These are phyloP conservation scores for Drosophila simulans DNA, from an alignment of 1,140 invertebrate genomes.

Conservation along the genomic window DNA sequence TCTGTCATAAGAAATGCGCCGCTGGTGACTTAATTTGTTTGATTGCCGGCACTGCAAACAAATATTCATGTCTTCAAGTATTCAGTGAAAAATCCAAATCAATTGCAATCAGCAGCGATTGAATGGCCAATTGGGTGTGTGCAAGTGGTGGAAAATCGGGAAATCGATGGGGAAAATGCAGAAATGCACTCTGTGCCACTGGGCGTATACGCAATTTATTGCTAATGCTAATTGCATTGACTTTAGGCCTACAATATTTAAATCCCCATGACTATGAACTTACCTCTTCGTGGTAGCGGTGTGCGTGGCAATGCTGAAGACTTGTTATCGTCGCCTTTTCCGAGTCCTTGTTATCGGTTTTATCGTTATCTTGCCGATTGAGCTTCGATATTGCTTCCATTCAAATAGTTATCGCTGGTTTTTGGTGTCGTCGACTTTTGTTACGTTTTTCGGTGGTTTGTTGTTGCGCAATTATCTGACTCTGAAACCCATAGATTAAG, in stretches of 20 bases:
- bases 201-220: slow-evolving; percentile 2
- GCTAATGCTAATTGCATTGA: too few relatives aligned
- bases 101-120: slow-evolving; percentile 25
- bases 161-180: background rate
- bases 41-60: slow-evolving; percentile 6
- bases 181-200: background rate
- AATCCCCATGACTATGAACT: background rate
- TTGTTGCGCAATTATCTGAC: background rate
- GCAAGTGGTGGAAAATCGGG: background rate
- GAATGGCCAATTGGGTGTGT: slow-evolving; percentile 3
- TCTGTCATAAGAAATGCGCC: slow-evolving; percentile 1
- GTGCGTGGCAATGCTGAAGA: slow-evolving; percentile 28
- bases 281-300: slow-evolving; percentile 29
- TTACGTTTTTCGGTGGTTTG: background rate
- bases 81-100: background rate
- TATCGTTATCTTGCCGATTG: slow-evolving; percentile 17
- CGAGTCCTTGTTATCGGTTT: slow-evolving; percentile 11
- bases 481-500: slow-evolving; percentile 6
- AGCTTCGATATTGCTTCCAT: slow-evolving; percentile 69
- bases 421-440: slow-evolving; percentile 7
- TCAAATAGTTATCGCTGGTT: slow-evolving; percentile 60
- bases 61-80: slow-evolving; percentile 4
- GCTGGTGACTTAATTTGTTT: slow-evolving; percentile 28
- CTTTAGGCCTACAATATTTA: too few relatives aligned
- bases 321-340: slow-evolving; percentile 18